These are phyloP conservation scores for Chloroclysta siterata DNA, from an alignment of 2,888 invertebrate species.

Conservation along the genomic window DNA sequence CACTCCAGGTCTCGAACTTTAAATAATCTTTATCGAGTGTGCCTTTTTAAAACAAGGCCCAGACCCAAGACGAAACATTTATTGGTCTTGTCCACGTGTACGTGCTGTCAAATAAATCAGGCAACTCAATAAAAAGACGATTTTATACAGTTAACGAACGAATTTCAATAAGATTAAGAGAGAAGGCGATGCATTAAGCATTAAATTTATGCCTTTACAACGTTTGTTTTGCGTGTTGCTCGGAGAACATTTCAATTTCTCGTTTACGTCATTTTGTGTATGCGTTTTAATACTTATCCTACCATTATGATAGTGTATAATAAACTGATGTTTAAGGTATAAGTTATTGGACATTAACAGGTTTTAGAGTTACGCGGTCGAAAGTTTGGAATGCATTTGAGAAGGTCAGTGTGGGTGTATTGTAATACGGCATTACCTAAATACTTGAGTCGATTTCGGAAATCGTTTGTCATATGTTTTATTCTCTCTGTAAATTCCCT, in stretches of 20 bases:
- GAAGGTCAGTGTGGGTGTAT: conserved; percentile 62
- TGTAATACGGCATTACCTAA: conserved; percentile 56
- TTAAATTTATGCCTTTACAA: conserved; percentile 42
- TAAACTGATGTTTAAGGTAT: conserved; percentile 35
- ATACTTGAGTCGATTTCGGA: conserved; percentile 56
- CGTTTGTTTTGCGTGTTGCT: conserved; percentile 42
- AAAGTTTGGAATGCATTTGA: conserved; percentile 47
- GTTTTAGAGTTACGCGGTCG: conserved; percentile 53
- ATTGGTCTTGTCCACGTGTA: conserved; percentile 71
- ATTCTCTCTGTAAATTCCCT: conserved; percentile 61
- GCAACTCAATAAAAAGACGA: conserved; percentile 72
- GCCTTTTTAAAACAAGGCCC: conserved; percentile 70
- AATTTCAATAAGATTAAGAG: conserved; percentile 72
- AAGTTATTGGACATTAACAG: conserved; percentile 50
- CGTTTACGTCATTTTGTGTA: conserved; percentile 35
- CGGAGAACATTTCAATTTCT: conserved; percentile 42
- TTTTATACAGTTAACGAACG: conserved; percentile 67
- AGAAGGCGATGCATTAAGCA: conserved; percentile 46
- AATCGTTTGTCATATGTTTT: conserved; percentile 62
- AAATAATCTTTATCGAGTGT: conserved; percentile 47
- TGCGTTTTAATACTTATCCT: conserved; percentile 40
- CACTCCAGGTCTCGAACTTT: conserved; percentile 11
- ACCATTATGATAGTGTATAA: conserved; percentile 39
- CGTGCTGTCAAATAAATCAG: conserved; percentile 77
- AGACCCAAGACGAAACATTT: conserved; percentile 69